phyloP scores from a whole-genome alignment of 2,113 vertebrate genomes.

The Lanius collurio region DNA sequence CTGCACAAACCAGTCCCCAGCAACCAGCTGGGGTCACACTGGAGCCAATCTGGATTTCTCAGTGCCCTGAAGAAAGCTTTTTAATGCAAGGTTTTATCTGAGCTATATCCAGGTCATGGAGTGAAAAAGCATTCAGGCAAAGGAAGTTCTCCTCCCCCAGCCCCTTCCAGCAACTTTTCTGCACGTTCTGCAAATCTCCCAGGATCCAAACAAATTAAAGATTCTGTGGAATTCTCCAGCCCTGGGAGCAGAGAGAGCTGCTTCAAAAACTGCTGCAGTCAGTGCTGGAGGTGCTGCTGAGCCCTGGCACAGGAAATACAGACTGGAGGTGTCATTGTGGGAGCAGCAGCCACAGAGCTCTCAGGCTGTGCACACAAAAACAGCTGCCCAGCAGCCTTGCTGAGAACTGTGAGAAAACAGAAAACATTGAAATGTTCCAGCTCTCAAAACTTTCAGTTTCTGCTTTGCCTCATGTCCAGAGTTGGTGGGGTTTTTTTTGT shows the following conservation, averaged over 20 bases:
- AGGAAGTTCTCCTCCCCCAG: not conserved
- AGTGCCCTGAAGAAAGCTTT: not conserved
- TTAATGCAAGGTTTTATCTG: not conserved
- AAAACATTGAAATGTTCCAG: not conserved
- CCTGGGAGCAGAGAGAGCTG: not conserved
- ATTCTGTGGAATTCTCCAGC: not conserved
- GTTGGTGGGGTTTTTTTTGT: not conserved
- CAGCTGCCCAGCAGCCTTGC: not conserved
- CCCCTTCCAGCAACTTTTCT: not conserved
- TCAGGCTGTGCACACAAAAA: not conserved
- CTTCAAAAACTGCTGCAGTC: not conserved
- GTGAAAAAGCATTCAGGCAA: not conserved
- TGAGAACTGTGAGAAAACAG: not conserved
- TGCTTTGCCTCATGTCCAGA: not conserved
- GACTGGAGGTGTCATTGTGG: not conserved
- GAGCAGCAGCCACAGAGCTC: not conserved
- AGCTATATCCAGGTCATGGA: not conserved
- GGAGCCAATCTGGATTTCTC: not conserved
- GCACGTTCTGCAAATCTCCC: not conserved
- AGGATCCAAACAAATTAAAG: accelerated
- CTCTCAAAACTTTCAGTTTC: not conserved
- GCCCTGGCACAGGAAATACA: not conserved
- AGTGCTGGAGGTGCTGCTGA: not conserved
- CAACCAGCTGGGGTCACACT: not conserved
- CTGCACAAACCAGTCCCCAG: not conserved